phyloP scores from a whole-genome alignment of 2,888 invertebrate species.

The Drosophila barbarae region DNA sequence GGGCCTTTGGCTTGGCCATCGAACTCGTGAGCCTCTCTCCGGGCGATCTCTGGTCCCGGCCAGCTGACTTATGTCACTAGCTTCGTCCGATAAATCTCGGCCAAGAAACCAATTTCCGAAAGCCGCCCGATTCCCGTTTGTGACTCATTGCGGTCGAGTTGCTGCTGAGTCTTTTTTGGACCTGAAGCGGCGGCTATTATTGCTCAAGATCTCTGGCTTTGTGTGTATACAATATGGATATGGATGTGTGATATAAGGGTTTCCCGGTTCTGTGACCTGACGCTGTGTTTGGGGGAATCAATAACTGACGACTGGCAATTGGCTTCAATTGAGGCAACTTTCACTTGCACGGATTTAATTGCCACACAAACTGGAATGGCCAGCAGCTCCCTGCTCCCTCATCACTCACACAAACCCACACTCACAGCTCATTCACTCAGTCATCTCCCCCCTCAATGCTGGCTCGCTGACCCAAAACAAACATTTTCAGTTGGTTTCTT shows the following conservation, averaged over 20 bases:
- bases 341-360: conserved; percentile 52
- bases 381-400: conserved; percentile 6
- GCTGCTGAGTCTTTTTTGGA: conserved; percentile 14
- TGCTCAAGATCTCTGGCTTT: conserved; percentile 2
- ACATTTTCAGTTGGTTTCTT: conserved; percentile 24
- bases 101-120: conserved; percentile 48
- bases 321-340: conserved; percentile 47
- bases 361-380: conserved; percentile 30
- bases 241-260: neutral
- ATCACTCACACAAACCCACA: conserved; percentile 10
- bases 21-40: conserved; percentile 33
- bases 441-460: conserved; percentile 24
- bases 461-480: conserved; percentile 33
- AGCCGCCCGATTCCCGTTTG: conserved; percentile 63
- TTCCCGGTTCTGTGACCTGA: conserved; percentile 18
- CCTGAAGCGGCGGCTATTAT: conserved; percentile 5
- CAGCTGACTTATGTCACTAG: conserved; percentile 26
- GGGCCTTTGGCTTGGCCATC: conserved; percentile 37
- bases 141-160: conserved; percentile 59
- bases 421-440: conserved; percentile 12
- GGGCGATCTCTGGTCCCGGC: conserved; percentile 2
- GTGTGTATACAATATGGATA: neutral
- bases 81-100: conserved; percentile 37
- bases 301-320: conserved; percentile 27
- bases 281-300: conserved; percentile 17